phyloP scores from a whole-genome alignment of 2,888 invertebrate species.

The Meiosimyza decipiens region DNA sequence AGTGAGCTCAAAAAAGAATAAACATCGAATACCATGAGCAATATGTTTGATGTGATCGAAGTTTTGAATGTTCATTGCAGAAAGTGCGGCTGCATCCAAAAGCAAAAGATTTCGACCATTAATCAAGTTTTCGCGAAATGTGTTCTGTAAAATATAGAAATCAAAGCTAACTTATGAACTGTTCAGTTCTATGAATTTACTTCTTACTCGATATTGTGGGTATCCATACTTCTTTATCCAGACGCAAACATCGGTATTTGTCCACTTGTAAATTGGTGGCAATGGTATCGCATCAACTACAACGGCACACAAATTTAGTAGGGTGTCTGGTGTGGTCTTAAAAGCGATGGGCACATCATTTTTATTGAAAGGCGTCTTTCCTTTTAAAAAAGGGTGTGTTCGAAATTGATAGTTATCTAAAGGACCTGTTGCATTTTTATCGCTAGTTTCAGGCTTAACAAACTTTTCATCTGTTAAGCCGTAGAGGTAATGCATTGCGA shows the following conservation, averaged over 20 bases:
- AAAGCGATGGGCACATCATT: constrained; percentile 52
- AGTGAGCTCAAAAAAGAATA: constrained; percentile 67
- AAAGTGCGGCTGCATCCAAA: constrained; percentile 68
- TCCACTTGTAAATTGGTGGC: constrained; percentile 69
- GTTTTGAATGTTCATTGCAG: constrained; percentile 68
- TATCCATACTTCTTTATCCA: constrained; percentile 69
- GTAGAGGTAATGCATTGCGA: constrained; percentile 48
- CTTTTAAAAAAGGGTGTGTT: constrained; percentile 56
- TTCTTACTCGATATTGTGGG: constrained; percentile 69
- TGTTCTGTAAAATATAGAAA: constrained; percentile 54
- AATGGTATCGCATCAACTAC: constrained; percentile 66
- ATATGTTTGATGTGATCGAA: constrained; percentile 67
- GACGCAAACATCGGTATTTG: constrained; percentile 65
- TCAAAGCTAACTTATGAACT: no score
- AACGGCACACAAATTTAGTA: constrained; percentile 61
- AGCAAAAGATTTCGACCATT: constrained; percentile 67
- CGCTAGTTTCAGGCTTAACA: constrained; percentile 10
- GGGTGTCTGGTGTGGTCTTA: constrained; percentile 66
- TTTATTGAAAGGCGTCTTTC: constrained; percentile 47
- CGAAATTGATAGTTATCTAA: constrained; percentile 44
- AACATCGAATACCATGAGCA: constrained; percentile 61
- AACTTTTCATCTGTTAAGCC: constrained; percentile 47
- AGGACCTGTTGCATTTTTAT: constrained; percentile 27
- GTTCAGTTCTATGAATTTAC: no score
- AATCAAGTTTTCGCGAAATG: constrained; percentile 67